Base-by-base conservation (phyloP, 2,797 vertebrate genomes). In the Chrosomus eos region DNA sequence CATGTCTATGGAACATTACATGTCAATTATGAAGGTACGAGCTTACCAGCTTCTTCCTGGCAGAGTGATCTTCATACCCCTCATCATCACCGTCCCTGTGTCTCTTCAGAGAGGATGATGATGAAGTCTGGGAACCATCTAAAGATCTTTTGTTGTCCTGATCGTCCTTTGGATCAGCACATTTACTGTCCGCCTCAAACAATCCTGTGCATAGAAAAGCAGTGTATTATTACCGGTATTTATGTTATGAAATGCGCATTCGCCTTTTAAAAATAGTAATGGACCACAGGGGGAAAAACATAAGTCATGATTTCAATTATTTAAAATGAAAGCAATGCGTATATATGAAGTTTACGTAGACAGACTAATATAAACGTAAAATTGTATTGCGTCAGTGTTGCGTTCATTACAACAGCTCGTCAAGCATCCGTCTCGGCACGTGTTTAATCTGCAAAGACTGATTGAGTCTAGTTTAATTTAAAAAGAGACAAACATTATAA, bases 21-120 rank as follows among this genome's bases (percentile, higher is more conserved):
- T 28, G 6, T 64, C 28, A 64, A 64, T 64, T 7, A 18, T 31
- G 26, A 31, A 16, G 60, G 9, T n/a, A 11, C 5, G n/a, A 38
- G 7, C 81, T 68, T 68, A 90, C 88, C 84, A 38, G 83, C 64
- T 80, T 87, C n/a, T 87, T 87, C 13, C 74, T 45, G 36, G 80
- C 73, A 31, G 86, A 87, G 23, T 14, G 0, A 23, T 78, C 43
- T 18, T 83, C 76, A 16, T 79, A 84, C 1, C 33, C 43, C 0
- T 88, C 84, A 3, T n/a, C n/a, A n/a, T 64, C 80, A 1, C 62
- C 86, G 23, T 86, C 86, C 33, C 40, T 77, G 31, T 1, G 64
- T 62, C 87, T 87, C 67, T 89, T 89, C 21, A 31, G 23, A 0
- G 71, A 60, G 2, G 79, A 77, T 5, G 76, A 77, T 5, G 73